Evolutionary conservation across 2,113 vertebrate genomes (phyloP).

Genomic region (Regulus satrapa): DNA sequence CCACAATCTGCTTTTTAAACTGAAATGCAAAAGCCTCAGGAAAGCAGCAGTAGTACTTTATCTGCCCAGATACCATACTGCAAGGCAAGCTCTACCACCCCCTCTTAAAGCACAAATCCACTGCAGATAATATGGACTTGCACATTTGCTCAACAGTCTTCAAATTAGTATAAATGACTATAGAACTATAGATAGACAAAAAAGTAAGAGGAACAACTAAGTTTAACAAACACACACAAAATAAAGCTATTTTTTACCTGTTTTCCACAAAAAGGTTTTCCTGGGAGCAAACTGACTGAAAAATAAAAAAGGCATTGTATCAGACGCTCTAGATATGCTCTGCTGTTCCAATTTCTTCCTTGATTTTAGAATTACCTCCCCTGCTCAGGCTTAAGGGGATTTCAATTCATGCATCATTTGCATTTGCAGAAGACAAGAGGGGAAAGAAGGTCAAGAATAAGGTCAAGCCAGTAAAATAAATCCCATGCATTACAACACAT

Average conservation of each 20-base stretch:
- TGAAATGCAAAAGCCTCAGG: background rate
- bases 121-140: background rate
- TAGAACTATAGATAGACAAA: background rate
- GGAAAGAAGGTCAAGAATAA: constrained; percentile 46
- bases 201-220: constrained; percentile 22
- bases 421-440: constrained; percentile 41
- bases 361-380: constrained; percentile 63
- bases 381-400: constrained; percentile 55
- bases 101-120: background rate
- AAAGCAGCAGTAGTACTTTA: background rate
- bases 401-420: constrained; percentile 54
- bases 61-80: background rate
- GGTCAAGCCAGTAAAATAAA: constrained; percentile 36
- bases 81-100: background rate
- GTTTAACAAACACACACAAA: constrained; percentile 13
- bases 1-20: background rate
- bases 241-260: constrained; percentile 75
- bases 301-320: constrained; percentile 74
- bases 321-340: constrained; percentile 65
- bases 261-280: constrained; percentile 86
- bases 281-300: constrained; percentile 84
- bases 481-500: constrained; percentile 40
- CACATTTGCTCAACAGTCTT: background rate
- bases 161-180: background rate
- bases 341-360: constrained; percentile 49